Base-by-base conservation (phyloP, 2,888 invertebrate species). In the Theodoxus fluviatilis region DNA sequence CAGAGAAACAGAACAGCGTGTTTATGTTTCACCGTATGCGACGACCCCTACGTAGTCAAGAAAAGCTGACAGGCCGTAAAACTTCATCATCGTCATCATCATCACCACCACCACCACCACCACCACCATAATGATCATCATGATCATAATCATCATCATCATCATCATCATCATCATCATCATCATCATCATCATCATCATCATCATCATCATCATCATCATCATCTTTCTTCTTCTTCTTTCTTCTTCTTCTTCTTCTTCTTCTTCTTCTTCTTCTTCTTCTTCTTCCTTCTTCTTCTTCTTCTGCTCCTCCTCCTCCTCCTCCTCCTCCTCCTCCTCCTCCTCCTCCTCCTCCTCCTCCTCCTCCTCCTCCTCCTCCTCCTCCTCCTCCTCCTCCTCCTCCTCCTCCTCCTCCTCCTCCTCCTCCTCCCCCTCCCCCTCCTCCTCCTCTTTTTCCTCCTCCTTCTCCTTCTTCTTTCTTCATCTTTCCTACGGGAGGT, bases 191-290 rank as follows among this genome's bases (percentile, higher is more conserved):
- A 43, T 38, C 63, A 28, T 33, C 47, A 31, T 47, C 63, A 63
- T 33, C 43, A 63, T 61, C 63, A 63, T 61, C 22, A 63, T 69
- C 63, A 63, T 40, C 43, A 63, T 61, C 40, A 63, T 40, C 61
- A 63, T 61, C 69, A 31, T 61, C 9, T 43, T 15, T 43, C 43
- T 12, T 43, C 43, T 7, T 12, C 43, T 7, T 43, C 43, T 12
- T 43, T 12, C 9, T 43, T 43, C 6, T 22, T 37, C 38, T 31
- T 59, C 38, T 18, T 9, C 61, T 31, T 59, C 61, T 31, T 57
- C 59, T 52, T 38, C 59, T 18, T 37, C 37, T 25, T n/a, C 61
- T n/a, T 38, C 38, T 2, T 59, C 68, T 52, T 57, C 37, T 2
- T 52, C 47, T 43, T n/a, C n/a, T 43, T 15, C 18, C n/a, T n/a